Evolutionary conservation across 1,140 invertebrate species (phyloP), one percentile per base, ranked within the genome.

Genomic region (Zaprionus ghesquierei): DNA sequence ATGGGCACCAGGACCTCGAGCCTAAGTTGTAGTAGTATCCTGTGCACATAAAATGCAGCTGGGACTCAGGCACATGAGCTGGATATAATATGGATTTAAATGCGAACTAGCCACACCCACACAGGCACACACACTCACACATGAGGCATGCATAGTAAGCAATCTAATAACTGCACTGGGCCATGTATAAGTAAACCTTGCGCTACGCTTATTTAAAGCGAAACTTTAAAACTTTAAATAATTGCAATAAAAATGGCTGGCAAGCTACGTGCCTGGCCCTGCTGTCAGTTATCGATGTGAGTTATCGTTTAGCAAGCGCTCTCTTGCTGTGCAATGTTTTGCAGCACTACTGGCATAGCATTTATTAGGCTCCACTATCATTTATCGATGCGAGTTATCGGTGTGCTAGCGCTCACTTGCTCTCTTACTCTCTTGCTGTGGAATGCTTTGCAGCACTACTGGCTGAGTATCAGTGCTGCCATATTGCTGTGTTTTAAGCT

Each of bases 11-110:
- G 29, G 2, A 20, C 53, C 33, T 41, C 5, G 15, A 63, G 29
- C 25, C 15, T 29, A 51, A 51, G 20, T 35, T 38, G 33, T n/a
- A 38, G 13, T 38, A 5, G 5, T 6, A 38, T 15, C 35, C 5
- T 6, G 31, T 38, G 31, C 82, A 70, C 82, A 87, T 82, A 89
- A 86, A 89, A 62, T 60, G 53, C 82, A 86, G 71, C 63, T 89
- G 82, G 58, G 77, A 55, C 63, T 31, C 38, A 38, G 64, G 64
- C 77, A 85, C 53, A 73, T 69, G 74, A 86, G 80, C 75, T 66
- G 53, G 75, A 79, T 76, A 53, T 79, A 68, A 64, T 75, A 70
- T 60, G 62, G 18, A 23, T 53, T 46, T 20, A 46, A 46, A 46
- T 20, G 20, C 41, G 18, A 22, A 22, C 41, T 46, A 22, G 41